These are phyloP conservation scores for Andricus curvator DNA, from an alignment of 2,888 invertebrate species.

Conservation along the genomic window DNA sequence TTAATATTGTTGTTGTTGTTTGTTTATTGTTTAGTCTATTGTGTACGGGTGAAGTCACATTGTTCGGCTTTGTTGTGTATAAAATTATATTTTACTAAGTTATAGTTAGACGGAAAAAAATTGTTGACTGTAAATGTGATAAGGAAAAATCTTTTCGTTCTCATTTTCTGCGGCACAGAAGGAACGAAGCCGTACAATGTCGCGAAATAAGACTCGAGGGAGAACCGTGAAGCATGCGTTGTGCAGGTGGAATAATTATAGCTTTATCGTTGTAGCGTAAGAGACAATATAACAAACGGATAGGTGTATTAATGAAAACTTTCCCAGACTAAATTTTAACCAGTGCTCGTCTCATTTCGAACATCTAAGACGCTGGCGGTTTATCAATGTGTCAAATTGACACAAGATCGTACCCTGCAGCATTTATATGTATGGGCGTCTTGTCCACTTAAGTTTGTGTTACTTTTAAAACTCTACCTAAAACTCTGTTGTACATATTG, in stretches of 20 bases:
- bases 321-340: constrained; percentile 59
- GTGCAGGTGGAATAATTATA: constrained; percentile 61
- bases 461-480: constrained; percentile 62
- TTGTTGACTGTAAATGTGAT: constrained; percentile 11
- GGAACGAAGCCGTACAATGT: constrained; percentile 71
- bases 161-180: constrained; percentile 41
- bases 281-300: constrained; percentile 62
- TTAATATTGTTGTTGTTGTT: constrained; percentile 75
- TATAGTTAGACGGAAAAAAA: background rate
- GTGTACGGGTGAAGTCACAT: constrained; percentile 68
- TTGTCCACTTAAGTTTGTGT: constrained; percentile 12
- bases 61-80: constrained; percentile 69
- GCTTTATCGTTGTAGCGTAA: constrained; percentile 63
- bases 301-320: constrained; percentile 63
- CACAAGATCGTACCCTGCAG: constrained; percentile 37
- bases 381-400: constrained; percentile 41
- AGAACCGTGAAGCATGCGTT: constrained; percentile 60
- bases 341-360: constrained; percentile 55
- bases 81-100: constrained; percentile 6
- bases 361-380: constrained; percentile 43
- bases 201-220: constrained; percentile 64
- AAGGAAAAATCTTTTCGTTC: constrained; percentile 12
- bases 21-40: constrained; percentile 73
- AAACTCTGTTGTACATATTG: constrained; percentile 74
- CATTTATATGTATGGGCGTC: constrained; percentile 12